Evolutionary conservation across 2,888 invertebrate genomes (phyloP).

Genomic region (Cephalotes varians): DNA sequence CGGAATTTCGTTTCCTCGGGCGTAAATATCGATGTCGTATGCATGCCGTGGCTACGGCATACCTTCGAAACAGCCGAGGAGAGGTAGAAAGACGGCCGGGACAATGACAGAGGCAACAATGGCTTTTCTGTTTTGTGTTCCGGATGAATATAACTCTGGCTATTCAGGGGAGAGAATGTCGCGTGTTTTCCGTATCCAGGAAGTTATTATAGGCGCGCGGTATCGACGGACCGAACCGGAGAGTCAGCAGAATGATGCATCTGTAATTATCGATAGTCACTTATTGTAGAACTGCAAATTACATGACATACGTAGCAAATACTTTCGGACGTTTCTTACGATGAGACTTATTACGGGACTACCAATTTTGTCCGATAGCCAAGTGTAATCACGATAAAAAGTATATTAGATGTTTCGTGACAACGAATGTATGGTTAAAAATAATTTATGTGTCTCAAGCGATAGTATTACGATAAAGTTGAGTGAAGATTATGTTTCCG

Average conservation of each 20-base stretch:
- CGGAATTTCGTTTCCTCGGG: conserved; percentile 31
- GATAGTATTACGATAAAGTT: not conserved
- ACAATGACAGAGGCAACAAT: conserved; percentile 45
- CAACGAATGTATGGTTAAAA: not conserved
- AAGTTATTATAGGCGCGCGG: conserved; percentile 38
- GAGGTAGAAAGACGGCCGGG: conserved; percentile 24
- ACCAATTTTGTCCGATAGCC: not conserved
- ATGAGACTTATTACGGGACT: not conserved
- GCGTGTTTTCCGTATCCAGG: conserved; percentile 28
- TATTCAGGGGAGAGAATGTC: conserved; percentile 30
- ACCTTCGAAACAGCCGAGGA: conserved; percentile 24
- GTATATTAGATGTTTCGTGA: not conserved
- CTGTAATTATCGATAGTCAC: conserved; percentile 40
- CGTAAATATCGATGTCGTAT: conserved; percentile 35
- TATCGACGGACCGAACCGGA: conserved; percentile 10
- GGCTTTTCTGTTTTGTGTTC: conserved; percentile 20
- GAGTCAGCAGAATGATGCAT: conserved; percentile 19
- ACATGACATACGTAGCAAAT: conserved; percentile 5
- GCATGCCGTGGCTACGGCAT: conserved; percentile 19
- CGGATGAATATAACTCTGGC: conserved; percentile 8
- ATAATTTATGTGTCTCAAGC: not conserved
- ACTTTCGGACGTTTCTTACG: conserved; percentile 12
- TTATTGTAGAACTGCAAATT: conserved; percentile 27
- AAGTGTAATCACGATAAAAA: conserved; percentile 18
- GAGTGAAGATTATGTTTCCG: not conserved